Percentiles rank a stretch among this genome's conserved stretches.
These are phyloP conservation scores for Erynnis tages DNA, from an alignment of 2,888 invertebrate species.

Conservation along the genomic window DNA sequence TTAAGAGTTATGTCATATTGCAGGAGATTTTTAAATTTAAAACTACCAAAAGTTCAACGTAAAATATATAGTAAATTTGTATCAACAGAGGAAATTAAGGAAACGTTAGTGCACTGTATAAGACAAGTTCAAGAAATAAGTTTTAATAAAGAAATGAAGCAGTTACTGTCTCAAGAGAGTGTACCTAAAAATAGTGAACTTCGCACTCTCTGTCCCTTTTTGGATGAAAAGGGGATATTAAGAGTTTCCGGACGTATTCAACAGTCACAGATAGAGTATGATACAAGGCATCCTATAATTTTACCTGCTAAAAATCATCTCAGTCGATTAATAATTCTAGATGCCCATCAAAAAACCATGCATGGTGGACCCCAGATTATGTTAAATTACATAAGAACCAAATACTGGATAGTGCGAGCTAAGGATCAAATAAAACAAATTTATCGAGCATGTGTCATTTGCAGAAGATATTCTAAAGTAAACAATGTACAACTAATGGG, in stretches of 20 bases:
- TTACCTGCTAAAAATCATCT: constrained; percentile 30
- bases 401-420: constrained; percentile 34
- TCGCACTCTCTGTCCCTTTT: constrained; percentile 28
- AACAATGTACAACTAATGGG: constrained; percentile 29
- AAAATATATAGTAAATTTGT: constrained; percentile 7
- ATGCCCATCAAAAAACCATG: constrained; percentile 32
- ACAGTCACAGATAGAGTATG: constrained; percentile 22
- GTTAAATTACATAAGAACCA: constrained; percentile 31
- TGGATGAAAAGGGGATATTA: constrained; percentile 32
- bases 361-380: constrained; percentile 39
- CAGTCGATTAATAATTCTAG: constrained; percentile 27
- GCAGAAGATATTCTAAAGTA: constrained; percentile 24
- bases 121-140: constrained; percentile 10
- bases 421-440: constrained; percentile 20
- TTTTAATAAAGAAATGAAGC: not conserved
- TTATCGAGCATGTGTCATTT: constrained; percentile 28
- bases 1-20: constrained; percentile 30
- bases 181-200: constrained; percentile 9
- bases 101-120: not conserved
- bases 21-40: constrained; percentile 23
- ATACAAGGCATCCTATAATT: constrained; percentile 37
- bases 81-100: constrained; percentile 19
- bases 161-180: not conserved
- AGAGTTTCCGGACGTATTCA: constrained; percentile 37
- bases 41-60: constrained; percentile 1